Evolutionary conservation across 2,888 invertebrate genomes (phyloP), one percentile per base, ranked within the genome.

Genomic region (Hemaris fuciformis): DNA sequence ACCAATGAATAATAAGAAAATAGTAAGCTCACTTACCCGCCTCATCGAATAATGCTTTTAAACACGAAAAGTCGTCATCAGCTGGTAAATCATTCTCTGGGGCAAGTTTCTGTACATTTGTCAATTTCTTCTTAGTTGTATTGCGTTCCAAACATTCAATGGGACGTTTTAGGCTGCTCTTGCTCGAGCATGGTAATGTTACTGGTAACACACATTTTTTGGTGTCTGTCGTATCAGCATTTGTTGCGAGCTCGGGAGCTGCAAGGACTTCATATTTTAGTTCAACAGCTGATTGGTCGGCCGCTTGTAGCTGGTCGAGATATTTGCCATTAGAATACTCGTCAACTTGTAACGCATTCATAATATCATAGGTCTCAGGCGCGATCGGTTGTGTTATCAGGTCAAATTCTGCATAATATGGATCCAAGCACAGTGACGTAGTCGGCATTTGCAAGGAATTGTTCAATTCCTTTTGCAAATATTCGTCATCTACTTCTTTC

Each of bases 11-110:
- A 18, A 25, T 18, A 18, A 15, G 15, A 6, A 27, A 2, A 41
- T 31, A 41, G 7, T 4, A 41, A 43, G 22, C 13, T 38, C 57
- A 73, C 81, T 76, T 63, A 83, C 83, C 62, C 31, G 70, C 70
- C 42, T 80, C 79, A 41, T 77, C 78, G n/a, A 81, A 75, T 27
- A 81, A 73, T 0, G 61, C 61, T 5, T 79, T 79, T 5, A 81
- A 66, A 2, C 67, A 64, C 1, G 69, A 64, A 10, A 73, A 64
- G 10, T 59, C 58, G 10, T 42, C 53, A 53, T 53, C 43, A 4
- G 57, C 2, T 3, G 8, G 10, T 7, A 22, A 15, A 23, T 41
- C 10, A 3, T 43, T 42, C 3, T 43, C 43, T 3, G 27, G 8
- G 5, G 7, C 43, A n/a, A 10, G 3, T n/a, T 42, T 25, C 0